These are phyloP conservation scores for Drosophila bifasciata DNA, from an alignment of 1,140 invertebrate genomes.

Conservation along the genomic window DNA sequence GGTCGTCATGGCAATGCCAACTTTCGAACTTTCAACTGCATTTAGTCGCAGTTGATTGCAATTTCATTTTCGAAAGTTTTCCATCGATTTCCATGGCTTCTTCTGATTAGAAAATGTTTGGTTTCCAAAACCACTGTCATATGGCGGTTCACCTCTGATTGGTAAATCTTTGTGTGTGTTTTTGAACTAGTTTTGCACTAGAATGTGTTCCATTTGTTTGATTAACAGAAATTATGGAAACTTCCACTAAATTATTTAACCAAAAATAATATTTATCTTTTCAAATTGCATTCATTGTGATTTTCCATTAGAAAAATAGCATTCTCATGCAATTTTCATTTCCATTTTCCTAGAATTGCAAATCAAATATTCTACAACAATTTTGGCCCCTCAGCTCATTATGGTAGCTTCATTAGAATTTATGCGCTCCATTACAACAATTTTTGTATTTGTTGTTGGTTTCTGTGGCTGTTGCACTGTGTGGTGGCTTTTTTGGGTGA, in stretches of 20 bases:
- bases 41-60: constrained; percentile 44
- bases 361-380: constrained; percentile 35
- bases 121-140: background rate
- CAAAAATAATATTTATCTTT: background rate
- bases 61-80: constrained; percentile 53
- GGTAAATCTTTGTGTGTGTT: too few species aligned
- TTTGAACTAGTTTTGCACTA: too few species aligned
- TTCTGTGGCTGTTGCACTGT: constrained; percentile 6
- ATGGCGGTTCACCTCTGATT: too few species aligned
- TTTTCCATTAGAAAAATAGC: background rate
- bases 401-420: constrained; percentile 37
- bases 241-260: background rate
- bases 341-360: constrained; percentile 27
- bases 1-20: constrained; percentile 65
- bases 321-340: constrained; percentile 16
- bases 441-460: constrained; percentile 24
- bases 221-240: too few species aligned
- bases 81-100: constrained; percentile 21
- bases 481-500: constrained; percentile 11
- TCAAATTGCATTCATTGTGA: constrained; percentile 6
- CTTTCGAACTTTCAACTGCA: constrained; percentile 57
- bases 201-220: too few species aligned
- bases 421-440: constrained; percentile 33
- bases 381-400: constrained; percentile 24
- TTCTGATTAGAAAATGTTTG: constrained; percentile 41